These are phyloP conservation scores for Exephanes ischioxanthus DNA, from an alignment of 2,888 invertebrate species.

Conservation along the genomic window DNA sequence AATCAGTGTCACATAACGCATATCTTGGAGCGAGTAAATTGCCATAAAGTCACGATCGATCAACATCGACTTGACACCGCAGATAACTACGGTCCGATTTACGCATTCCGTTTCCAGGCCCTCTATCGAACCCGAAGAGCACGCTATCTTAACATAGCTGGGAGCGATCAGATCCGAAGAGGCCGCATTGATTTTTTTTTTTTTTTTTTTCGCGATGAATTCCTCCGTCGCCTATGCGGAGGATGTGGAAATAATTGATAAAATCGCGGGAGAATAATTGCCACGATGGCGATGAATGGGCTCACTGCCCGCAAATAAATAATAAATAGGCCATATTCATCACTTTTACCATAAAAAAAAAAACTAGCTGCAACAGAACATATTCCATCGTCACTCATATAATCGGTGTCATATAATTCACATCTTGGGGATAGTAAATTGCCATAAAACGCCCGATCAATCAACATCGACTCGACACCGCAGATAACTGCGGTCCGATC, in stretches of 20 bases:
- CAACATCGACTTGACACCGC: background rate
- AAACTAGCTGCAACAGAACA: background rate
- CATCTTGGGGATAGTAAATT: background rate
- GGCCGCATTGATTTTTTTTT: background rate
- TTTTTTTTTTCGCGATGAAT: background rate
- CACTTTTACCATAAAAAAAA: background rate
- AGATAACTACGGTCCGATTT: background rate
- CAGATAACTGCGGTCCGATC: background rate
- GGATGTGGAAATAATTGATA: background rate
- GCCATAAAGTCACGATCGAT: background rate
- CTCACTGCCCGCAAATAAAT: background rate
- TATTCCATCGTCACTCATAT: background rate
- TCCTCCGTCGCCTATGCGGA: background rate
- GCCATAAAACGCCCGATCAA: background rate
- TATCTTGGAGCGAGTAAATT: background rate
- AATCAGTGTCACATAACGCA: background rate
- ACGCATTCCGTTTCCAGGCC: background rate
- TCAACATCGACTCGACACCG: background rate
- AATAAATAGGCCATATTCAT: background rate
- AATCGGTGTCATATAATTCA: background rate
- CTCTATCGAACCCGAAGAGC: slow-evolving; percentile 10
- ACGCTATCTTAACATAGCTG: background rate
- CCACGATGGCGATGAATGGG: background rate
- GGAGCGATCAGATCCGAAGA: background rate
- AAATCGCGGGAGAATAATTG: background rate